A percentile compares a stretch with the other conserved stretches of the same genome.
Conservation (phyloP, 2,113 vertebrate species). For the Eulemur rufifrons region DNA sequence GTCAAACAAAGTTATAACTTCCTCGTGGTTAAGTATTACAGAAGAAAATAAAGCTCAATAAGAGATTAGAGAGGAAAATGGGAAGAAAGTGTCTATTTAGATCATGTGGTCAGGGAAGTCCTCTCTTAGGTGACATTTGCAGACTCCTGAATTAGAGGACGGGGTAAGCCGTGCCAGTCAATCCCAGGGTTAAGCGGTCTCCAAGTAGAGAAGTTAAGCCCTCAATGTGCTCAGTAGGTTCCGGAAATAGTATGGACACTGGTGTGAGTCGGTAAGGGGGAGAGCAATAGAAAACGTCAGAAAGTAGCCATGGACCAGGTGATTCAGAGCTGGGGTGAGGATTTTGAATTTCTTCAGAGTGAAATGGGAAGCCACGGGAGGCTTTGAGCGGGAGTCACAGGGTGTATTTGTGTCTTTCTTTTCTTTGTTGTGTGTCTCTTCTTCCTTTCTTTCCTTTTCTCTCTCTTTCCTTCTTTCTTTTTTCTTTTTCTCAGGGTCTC, state of each 20-base stretch:
- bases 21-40: not conserved
- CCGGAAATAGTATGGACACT: not conserved
- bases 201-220: not conserved
- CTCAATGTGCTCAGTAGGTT: not conserved
- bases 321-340: not conserved
- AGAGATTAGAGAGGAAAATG: not conserved
- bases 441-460: not conserved
- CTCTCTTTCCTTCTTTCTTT: not conserved
- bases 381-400: not conserved
- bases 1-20: not conserved
- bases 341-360: not conserved
- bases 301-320: not conserved
- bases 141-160: not conserved
- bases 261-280: accelerated
- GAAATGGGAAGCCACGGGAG: not conserved
- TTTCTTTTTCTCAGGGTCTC: not conserved
- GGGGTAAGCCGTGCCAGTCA: accelerated
- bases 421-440: not conserved
- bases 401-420: not conserved
- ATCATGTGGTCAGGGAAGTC: not conserved
- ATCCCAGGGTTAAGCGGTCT: not conserved
- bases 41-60: not conserved
- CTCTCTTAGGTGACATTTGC: not conserved
- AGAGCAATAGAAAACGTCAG: accelerated
- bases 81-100: not conserved